Base-by-base conservation (phyloP, 2,797 vertebrate genomes). In the Dendrocincla tyrannina region DNA sequence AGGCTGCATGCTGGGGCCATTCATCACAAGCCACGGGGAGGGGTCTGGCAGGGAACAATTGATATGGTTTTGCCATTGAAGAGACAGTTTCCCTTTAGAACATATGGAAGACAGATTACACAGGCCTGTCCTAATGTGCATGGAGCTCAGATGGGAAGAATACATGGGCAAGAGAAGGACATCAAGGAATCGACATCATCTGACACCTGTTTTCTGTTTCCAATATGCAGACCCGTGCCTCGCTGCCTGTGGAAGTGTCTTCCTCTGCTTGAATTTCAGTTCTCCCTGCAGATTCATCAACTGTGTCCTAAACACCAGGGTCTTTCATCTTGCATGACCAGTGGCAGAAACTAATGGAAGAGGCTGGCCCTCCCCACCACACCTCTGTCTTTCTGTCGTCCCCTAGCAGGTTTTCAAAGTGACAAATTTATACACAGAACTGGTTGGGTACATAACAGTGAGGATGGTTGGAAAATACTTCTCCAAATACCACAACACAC, bases 21-120 rank as follows among this genome's bases (percentile, higher is more conserved):
- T 90, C 95, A 96, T 96, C 96, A 97, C 37, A 7, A 86, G 88
- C 59, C 88, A 60, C 5, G 0, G 92, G 85, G 70, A 94, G 88
- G 85, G 89, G 85, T 75, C 94, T 95, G 91, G 85, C 93, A 96
- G 88, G 70, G 80, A 90, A 82, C 41, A 91, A 96, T 91, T 96
- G 80, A 95, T 96, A 85, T 2, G 83, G 67, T 86, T 93, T 92
- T 87, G 89, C 89, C 88, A 88, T 86, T 76, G 95, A 95, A 95
- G 89, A 95, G 96, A 90, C 93, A 95, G 94, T 46, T 96, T 95
- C 77, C 67, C 91, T 91, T 89, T 70, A 53, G 67, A 96, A 76
- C 96, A 95, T 94, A 63, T 97, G 96, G 96, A 96, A 96, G 95
- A 97, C 94, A 96, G 94, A 97, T 96, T 95, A 90, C 52, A 37